Evolutionary conservation across 2,797 vertebrate species (phyloP).

Genomic region (Channallabes apus): DNA sequence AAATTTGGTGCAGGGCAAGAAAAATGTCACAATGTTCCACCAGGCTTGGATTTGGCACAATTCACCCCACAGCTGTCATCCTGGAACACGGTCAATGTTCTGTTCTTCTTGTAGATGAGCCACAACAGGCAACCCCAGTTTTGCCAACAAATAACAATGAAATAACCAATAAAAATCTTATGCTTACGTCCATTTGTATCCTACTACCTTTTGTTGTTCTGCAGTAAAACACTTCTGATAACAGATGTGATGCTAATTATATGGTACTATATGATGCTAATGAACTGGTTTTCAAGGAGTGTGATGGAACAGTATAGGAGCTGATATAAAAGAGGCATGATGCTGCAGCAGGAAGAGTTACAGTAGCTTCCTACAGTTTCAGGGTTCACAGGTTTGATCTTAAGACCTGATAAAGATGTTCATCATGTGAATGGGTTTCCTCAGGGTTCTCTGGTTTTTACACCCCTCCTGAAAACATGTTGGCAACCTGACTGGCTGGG

Average conservation of each 20-base stretch:
- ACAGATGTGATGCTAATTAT: neutral
- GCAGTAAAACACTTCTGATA: neutral
- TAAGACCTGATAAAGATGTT: neutral
- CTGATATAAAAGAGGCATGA: too few species aligned
- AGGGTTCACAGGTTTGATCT: neutral
- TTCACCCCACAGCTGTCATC: conserved; percentile 17
- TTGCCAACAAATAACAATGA: neutral
- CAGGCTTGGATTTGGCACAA: conserved; percentile 3
- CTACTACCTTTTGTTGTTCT: neutral
- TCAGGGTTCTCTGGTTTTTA: neutral
- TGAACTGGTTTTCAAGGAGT: neutral
- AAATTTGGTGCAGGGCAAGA: neutral
- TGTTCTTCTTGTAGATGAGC: conserved; percentile 21
- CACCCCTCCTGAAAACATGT: neutral
- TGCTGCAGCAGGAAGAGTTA: neutral
- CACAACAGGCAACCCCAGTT: conserved; percentile 5
- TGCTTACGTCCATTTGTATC: neutral
- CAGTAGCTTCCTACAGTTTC: neutral
- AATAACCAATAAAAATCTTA: conserved; percentile 6
- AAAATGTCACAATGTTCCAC: conserved; percentile 5
- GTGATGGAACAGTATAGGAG: neutral
- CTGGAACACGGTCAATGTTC: conserved; percentile 15
- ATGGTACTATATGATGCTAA: too few species aligned
- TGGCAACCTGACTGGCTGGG: neutral
- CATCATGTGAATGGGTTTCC: neutral